Percentiles rank a stretch among this genome's conserved stretches.
These are phyloP conservation scores for Athalia cordata DNA, from an alignment of 2,888 invertebrate genomes.

Conservation along the genomic window DNA sequence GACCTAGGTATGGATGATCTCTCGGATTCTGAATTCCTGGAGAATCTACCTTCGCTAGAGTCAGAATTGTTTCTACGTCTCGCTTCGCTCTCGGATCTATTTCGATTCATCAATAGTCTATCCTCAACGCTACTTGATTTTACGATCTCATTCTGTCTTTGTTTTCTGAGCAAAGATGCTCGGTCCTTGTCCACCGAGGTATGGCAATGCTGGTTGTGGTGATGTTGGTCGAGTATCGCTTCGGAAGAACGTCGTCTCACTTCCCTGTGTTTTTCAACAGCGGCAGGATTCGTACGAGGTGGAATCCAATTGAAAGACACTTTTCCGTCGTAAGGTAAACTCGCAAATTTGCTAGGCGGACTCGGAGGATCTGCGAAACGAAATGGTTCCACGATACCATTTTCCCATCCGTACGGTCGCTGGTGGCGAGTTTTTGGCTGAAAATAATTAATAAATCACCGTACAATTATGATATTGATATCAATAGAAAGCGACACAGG, in stretches of 20 bases:
- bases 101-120: slow-evolving; percentile 48
- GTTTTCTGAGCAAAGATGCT: slow-evolving; percentile 53
- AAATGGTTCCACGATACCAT: slow-evolving; percentile 68
- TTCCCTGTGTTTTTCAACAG: slow-evolving; percentile 86
- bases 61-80: slow-evolving; percentile 58
- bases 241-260: slow-evolving; percentile 79
- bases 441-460: slow-evolving; percentile 60
- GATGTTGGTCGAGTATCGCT: slow-evolving; percentile 55
- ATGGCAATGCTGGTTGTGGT: slow-evolving; percentile 48
- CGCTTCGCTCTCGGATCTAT: slow-evolving; percentile 43
- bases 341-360: slow-evolving; percentile 80
- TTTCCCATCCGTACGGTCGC: slow-evolving; percentile 85
- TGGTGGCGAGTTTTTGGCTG: slow-evolving; percentile 87
- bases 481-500: no score
- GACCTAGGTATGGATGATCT: slow-evolving; percentile 70
- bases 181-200: slow-evolving; percentile 48
- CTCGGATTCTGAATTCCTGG: slow-evolving; percentile 64
- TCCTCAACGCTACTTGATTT: slow-evolving; percentile 69
- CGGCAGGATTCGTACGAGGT: slow-evolving; percentile 82
- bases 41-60: slow-evolving; percentile 49
- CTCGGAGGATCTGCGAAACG: slow-evolving; percentile 76
- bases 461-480: not conserved
- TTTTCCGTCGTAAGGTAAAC: slow-evolving; percentile 79
- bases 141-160: slow-evolving; percentile 61
- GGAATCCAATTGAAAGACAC: slow-evolving; percentile 77